phyloP scores from a whole-genome alignment of 2,888 invertebrate genomes.

The Drosophila bunnanda region DNA sequence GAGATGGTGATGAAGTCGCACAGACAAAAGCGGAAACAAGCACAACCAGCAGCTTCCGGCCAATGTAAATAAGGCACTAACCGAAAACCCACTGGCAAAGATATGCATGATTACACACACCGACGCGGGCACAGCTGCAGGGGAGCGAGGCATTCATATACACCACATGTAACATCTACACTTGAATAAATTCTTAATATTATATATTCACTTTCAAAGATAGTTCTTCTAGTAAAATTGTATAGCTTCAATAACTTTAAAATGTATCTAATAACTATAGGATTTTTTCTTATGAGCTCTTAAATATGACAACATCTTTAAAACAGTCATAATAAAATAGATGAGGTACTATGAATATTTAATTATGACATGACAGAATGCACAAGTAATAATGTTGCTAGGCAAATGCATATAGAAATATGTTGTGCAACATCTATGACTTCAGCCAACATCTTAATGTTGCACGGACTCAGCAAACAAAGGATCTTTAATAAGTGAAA shows the following conservation, averaged over 20 bases:
- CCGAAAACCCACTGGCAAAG: constrained; percentile 48
- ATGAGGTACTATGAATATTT: background rate
- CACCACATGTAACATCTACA: constrained; percentile 11
- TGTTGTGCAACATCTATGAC: background rate
- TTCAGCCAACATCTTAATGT: background rate
- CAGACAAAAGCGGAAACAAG: constrained; percentile 57
- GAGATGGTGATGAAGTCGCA: constrained; percentile 35
- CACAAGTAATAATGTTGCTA: background rate
- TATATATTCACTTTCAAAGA: background rate
- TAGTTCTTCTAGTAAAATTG: too few relatives aligned
- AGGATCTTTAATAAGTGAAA: background rate
- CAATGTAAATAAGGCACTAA: constrained; percentile 54
- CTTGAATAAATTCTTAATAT: background rate
- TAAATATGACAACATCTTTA: background rate
- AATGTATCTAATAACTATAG: background rate
- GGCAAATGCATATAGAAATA: background rate
- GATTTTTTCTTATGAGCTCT: background rate
- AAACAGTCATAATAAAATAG: background rate
- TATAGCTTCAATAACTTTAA: background rate
- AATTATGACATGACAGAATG: background rate
- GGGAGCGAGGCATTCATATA: constrained; percentile 4
- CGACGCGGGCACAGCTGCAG: constrained; percentile 4
- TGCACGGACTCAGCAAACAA: background rate
- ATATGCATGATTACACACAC: constrained; percentile 54
- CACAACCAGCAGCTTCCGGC: constrained; percentile 58